Conservation (phyloP, 2,113 vertebrate genomes). For the Lampris incognitus region DNA sequence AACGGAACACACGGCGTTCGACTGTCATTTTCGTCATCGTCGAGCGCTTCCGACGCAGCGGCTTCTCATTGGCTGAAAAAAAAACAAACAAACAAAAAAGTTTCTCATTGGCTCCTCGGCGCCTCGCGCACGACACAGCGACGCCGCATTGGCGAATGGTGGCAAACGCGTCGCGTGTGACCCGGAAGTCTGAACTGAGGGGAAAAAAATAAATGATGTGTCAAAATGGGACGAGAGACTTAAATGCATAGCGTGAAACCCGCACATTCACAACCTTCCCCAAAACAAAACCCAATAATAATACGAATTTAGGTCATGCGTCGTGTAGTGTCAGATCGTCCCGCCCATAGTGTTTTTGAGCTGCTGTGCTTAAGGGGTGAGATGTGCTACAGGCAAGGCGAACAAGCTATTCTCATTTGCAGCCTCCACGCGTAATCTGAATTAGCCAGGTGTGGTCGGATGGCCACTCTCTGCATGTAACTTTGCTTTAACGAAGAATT, state of each 20-base stretch:
- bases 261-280: accelerated
- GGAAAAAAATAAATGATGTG: conserved; percentile 48
- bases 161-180: conserved; percentile 45
- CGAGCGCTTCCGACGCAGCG: conserved; percentile 14
- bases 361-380: background rate
- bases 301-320: background rate
- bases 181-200: conserved; percentile 39
- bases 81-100: no score
- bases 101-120: conserved; percentile 9
- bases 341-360: background rate
- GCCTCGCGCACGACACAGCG: background rate
- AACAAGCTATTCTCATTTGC: background rate
- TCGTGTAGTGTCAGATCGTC: background rate
- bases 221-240: conserved; percentile 20
- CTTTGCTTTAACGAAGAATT: no score
- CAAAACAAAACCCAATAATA: background rate
- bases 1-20: background rate
- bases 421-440: background rate
- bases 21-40: background rate
- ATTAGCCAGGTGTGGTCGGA: background rate
- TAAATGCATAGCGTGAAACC: background rate
- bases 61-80: conserved; percentile 35
- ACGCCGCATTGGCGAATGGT: conserved; percentile 53
- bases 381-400: conserved; percentile 20
- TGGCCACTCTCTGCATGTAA: no score